These are phyloP conservation scores for Tiliacea aurago DNA, from an alignment of 2,888 invertebrate species.

Conservation along the genomic window DNA sequence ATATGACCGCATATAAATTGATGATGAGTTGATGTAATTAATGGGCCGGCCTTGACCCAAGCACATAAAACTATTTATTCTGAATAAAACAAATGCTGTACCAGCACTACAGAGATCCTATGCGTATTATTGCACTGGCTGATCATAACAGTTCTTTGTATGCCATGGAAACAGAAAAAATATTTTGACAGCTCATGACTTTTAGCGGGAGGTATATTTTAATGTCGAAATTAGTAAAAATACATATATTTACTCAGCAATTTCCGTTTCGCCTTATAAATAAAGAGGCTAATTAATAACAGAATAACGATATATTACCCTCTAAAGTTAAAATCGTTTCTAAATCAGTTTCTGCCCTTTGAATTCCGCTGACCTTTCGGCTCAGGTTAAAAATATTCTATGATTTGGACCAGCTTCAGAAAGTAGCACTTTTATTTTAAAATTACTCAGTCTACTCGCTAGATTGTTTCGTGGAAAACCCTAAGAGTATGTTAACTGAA, in stretches of 20 bases:
- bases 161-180: not conserved
- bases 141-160: not conserved
- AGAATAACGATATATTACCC: constrained; percentile 6
- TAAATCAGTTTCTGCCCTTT: constrained; percentile 49
- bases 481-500: not conserved
- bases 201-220: not conserved
- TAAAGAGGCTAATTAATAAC: constrained; percentile 1
- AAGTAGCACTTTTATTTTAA: not conserved
- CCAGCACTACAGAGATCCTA: not conserved
- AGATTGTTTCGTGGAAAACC: not conserved
- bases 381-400: constrained; percentile 28
- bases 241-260: not conserved
- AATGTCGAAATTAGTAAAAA: not conserved
- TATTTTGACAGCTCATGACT: not conserved
- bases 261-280: not conserved
- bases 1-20: constrained; percentile 19
- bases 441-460: constrained; percentile 2
- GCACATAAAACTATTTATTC: not conserved
- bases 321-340: constrained; percentile 38
- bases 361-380: constrained; percentile 41
- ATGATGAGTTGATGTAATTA: constrained; percentile 17
- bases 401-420: constrained; percentile 7
- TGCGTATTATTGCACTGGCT: not conserved
- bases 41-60: not conserved
- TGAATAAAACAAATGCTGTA: not conserved